phyloP scores from a whole-genome alignment of 2,113 vertebrate species.

The Coptodon bakossiorum region DNA sequence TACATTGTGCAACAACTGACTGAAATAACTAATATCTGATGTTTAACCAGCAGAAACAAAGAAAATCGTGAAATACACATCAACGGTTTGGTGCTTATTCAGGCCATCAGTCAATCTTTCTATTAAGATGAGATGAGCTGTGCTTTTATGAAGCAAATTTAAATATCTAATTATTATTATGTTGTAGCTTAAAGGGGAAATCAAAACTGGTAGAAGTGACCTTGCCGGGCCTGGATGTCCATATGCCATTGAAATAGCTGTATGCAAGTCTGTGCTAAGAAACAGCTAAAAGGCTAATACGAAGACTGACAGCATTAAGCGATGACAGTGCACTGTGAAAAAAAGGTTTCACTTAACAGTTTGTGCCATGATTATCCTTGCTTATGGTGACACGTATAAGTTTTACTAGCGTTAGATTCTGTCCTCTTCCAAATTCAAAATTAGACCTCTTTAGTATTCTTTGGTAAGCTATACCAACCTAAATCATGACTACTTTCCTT shows the following conservation, averaged over 20 bases:
- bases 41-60: background rate
- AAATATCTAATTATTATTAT: background rate
- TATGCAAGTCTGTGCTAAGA: background rate
- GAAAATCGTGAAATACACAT: background rate
- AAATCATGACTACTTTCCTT: background rate
- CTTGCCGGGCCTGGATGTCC: background rate
- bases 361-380: background rate
- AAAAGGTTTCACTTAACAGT: background rate
- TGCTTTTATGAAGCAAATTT: background rate
- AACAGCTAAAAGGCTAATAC: background rate
- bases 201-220: background rate
- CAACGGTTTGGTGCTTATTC: background rate
- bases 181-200: background rate
- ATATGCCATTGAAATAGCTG: background rate
- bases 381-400: background rate
- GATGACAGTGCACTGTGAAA: background rate
- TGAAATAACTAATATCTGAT: background rate
- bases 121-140: background rate
- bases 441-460: background rate
- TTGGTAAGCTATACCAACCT: background rate
- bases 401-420: background rate
- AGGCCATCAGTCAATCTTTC: background rate
- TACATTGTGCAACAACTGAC: background rate
- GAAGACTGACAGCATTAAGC: background rate
- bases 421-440: background rate